Percentiles rank a stretch among this genome's conserved stretches.
Conservation (phyloP, 2,113 vertebrate species). For the Epinephelus fuscoguttatus region DNA sequence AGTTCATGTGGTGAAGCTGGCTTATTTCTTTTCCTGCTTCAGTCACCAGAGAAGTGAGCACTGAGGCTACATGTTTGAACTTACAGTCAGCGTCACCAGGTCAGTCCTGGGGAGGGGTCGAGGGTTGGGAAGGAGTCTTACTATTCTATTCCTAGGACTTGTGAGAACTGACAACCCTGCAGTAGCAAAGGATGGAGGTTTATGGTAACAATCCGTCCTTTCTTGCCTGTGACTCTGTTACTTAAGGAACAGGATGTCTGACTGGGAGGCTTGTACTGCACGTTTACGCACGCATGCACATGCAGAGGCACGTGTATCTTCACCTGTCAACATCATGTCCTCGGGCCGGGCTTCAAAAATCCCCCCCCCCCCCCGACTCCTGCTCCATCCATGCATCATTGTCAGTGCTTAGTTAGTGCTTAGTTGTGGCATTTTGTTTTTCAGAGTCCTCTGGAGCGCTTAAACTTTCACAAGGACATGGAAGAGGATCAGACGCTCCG, state of each 20-base stretch:
- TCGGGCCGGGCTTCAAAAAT: background rate
- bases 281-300: constrained; percentile 29
- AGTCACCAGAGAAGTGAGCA: constrained; percentile 4
- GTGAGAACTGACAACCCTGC: constrained; percentile 18
- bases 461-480: constrained; percentile 31
- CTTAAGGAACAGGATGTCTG: constrained; percentile 24
- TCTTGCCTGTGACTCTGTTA: background rate
- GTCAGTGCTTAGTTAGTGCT: background rate
- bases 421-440: constrained; percentile 10
- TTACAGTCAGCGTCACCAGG: background rate
- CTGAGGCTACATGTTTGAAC: constrained; percentile 17
- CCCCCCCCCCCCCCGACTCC: background rate
- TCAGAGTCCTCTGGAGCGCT: background rate
- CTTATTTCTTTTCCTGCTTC: constrained; percentile 6
- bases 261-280: constrained; percentile 22
- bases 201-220: background rate
- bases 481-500: constrained; percentile 18
- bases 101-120: background rate
- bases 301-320: constrained; percentile 12
- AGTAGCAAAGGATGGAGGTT: constrained; percentile 5
- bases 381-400: background rate
- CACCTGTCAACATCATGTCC: constrained; percentile 38
- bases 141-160: constrained; percentile 24
- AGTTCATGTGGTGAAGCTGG: background rate
- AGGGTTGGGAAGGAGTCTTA: background rate